phyloP scores from a whole-genome alignment of 2,888 invertebrate genomes.

The Hylaea fasciaria region DNA sequence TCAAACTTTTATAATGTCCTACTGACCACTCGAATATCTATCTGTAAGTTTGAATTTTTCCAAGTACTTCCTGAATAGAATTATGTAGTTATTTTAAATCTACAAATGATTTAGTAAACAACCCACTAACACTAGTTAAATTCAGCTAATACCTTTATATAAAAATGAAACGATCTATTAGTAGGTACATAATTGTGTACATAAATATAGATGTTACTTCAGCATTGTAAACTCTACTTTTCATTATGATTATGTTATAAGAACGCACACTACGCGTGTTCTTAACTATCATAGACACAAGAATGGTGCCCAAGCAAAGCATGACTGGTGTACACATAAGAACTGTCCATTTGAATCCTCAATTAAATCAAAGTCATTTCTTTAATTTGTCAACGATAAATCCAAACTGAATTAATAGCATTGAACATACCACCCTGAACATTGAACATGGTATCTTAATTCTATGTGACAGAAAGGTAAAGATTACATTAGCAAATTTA shows the following conservation, averaged over 20 bases:
- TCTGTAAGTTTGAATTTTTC: neutral
- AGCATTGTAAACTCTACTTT: constrained; percentile 30
- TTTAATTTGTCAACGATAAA: too few species aligned
- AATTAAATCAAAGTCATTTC: too few species aligned
- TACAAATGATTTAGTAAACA: constrained; percentile 8
- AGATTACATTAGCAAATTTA: constrained; percentile 24
- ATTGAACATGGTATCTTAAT: too few species aligned
- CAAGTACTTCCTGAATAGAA: neutral
- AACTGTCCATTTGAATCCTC: too few species aligned
- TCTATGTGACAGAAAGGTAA: constrained; percentile 8
- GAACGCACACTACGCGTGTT: too few species aligned
- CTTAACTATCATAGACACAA: too few species aligned
- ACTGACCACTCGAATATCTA: neutral
- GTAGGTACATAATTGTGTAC: constrained; percentile 7
- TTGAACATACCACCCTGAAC: too few species aligned
- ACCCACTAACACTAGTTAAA: constrained; percentile 19
- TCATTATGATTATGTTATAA: neutral
- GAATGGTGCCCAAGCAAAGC: too few species aligned
- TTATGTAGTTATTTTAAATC: constrained; percentile 3
- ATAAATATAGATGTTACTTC: constrained; percentile 11
- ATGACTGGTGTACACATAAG: too few species aligned
- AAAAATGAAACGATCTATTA: constrained; percentile 5
- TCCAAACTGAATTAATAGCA: too few species aligned
- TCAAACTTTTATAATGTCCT: neutral
- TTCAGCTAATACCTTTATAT: constrained; percentile 15